Evolutionary conservation across 2,888 invertebrate genomes (phyloP), one percentile per base, ranked within the genome.

Genomic region (Prosopocoilus inquinatus): DNA sequence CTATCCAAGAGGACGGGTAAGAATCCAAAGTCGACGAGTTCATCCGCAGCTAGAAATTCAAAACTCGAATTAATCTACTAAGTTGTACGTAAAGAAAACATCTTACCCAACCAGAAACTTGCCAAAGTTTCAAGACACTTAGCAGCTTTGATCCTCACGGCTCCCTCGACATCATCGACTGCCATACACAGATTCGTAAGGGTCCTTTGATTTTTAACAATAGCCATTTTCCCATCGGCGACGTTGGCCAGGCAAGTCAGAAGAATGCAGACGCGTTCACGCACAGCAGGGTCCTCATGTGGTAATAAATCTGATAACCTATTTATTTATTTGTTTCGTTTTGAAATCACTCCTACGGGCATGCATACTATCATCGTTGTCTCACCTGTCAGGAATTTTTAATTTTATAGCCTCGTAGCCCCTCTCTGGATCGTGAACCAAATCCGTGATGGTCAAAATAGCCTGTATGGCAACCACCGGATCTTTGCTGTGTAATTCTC

Each of bases 381-480:
- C 33, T 41, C 62, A 78, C 77, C 75, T 74, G 53, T 76, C 75
- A 8, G 77, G 71, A 49, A 81, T 70, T 58, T 69, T 64, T 1
- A 79, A 64, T 41, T 67, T 60, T 1, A 80, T 67, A 7, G 78
- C 79, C 66, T 78, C 76, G 41, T 70, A 74, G 49, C 73, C 73
- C 65, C 71, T 71, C 67, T 80, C 79, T 2, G 81, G 79, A 67
- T 79, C 73, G 35, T 78, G 74, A 9, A 77, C 59, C 16, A 80
- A 55, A 60, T 81, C 80, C 3, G 68, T 67, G 35, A 81, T 67
- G 16, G 73, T 77, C n/a, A 72, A 71, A 3, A 81, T 59, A n/a
- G 79, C 78, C 62, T 74, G 72, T 50, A 75, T 66, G 2, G 75
- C 72, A 5, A 72, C 64, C 7, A 67, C 50, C 1, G 61, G 59